Base-by-base conservation (phyloP, 2,797 vertebrate species). In the Lemur catta region DNA sequence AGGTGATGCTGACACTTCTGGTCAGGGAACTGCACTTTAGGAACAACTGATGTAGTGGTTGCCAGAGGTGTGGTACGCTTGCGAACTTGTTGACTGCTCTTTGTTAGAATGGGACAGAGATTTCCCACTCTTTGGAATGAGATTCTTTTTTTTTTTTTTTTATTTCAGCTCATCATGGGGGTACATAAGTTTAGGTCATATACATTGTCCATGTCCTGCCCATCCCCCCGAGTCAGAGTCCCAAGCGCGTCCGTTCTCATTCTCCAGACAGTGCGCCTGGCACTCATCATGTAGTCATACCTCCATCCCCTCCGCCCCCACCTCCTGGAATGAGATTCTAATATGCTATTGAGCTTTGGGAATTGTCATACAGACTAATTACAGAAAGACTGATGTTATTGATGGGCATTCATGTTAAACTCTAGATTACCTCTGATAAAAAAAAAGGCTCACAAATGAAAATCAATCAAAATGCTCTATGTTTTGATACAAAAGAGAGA, bases 401-500 rank as follows among this genome's bases (percentile, higher is more conserved):
- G 43, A 71, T 82, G 79, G 57, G 63, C 48, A 72, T 69, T 35
- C 67, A 33, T 63, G 30, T 95, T 97, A 95, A 96, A 91, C 93
- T 95, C 82, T 65, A 46, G 65, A 78, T 95, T 74, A 96, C 95
- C 75, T 91, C 74, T 88, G 30, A 92, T 67, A 84, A 93, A 9
- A 50, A 80, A 92, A 76, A 89, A 55, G 43, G 30, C 15, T 93
- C 6, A 30, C n/a, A 93, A 50, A 93, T 93, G 88, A 84, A 91
- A 86, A 91, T 95, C 95, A 94, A 90, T 93, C 94, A 75, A 78
- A 91, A 28, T 69, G 41, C 4, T 85, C 69, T 85, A 48, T 89
- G 88, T 95, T 97, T 97, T 92, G 41, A 94, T 94, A 76, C 69
- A 89, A 96, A 97, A 97, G 35, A 71, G 33, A 78, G 79, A 71